Evolutionary conservation across 2,888 invertebrate genomes (phyloP).

Genomic region (Conus canariensis): DNA sequence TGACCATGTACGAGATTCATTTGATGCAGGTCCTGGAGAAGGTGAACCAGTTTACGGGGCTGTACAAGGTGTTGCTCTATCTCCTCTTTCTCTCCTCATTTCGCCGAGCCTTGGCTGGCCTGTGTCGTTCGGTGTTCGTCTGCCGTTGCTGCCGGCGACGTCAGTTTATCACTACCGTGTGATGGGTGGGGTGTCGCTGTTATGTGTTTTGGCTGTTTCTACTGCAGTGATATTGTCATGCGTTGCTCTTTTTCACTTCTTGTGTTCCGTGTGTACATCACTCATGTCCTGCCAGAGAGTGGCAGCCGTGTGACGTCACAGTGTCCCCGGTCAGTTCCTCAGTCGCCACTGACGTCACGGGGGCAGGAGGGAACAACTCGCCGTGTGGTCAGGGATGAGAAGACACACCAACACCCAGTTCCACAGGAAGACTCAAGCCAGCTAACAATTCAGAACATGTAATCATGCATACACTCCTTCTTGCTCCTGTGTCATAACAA

Average conservation of each 20-base stretch:
- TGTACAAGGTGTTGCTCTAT: constrained; percentile 44
- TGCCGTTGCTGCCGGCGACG: background rate
- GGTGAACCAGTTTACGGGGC: constrained; percentile 48
- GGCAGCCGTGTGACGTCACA: no score
- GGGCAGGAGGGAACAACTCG: no score
- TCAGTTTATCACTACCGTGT: constrained; percentile 32
- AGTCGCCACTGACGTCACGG: no score
- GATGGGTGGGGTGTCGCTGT: background rate
- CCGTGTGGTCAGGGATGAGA: no score
- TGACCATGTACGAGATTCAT: constrained; percentile 36
- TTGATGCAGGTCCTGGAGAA: constrained; percentile 47
- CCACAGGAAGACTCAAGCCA: no score
- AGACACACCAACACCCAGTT: no score
- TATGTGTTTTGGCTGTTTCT: background rate
- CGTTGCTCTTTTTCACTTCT: no score
- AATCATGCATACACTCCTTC: no score
- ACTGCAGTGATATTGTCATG: background rate
- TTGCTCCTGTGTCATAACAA: no score
- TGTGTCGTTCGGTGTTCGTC: background rate
- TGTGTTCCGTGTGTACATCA: background rate
- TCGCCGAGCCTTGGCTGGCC: constrained; percentile 35
- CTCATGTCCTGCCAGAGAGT: no score
- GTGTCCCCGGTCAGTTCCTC: no score
- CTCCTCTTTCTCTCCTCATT: constrained; percentile 31
- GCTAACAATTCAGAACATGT: no score